Evolutionary conservation across 2,888 invertebrate species (phyloP).

Genomic region (Tetrapedia diversipes): DNA sequence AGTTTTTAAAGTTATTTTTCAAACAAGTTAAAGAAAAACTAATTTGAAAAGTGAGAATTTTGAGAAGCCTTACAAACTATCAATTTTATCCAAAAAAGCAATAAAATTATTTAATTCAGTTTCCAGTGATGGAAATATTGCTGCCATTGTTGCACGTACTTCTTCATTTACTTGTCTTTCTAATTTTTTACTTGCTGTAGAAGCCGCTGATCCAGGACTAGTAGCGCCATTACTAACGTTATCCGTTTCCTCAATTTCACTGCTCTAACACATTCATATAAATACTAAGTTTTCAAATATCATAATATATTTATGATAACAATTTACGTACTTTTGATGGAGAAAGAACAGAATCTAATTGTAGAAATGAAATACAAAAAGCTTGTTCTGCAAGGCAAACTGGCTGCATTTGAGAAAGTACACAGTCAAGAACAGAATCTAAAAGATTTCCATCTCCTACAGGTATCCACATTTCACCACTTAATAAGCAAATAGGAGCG

Average conservation of each 20-base stretch:
- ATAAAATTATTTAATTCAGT: constrained; percentile 93
- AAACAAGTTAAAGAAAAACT: neutral
- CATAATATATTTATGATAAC: neutral
- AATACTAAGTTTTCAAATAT: constrained; percentile 25
- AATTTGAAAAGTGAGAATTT: neutral
- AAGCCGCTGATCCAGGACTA: constrained; percentile 78
- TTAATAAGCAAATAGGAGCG: constrained; percentile 79
- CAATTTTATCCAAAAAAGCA: constrained; percentile 92
- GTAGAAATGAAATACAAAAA: constrained; percentile 96
- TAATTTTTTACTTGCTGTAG: constrained; percentile 84
- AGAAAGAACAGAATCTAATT: constrained; percentile 86
- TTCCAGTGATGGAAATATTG: constrained; percentile 94
- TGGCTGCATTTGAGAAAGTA: constrained; percentile 94
- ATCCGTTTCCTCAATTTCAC: constrained; percentile 76
- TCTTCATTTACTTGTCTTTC: constrained; percentile 91
- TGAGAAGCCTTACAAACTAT: constrained; percentile 90
- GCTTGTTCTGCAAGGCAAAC: constrained; percentile 97
- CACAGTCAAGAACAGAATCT: constrained; percentile 91
- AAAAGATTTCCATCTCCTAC: constrained; percentile 79
- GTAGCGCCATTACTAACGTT: constrained; percentile 74
- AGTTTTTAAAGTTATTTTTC: constrained; percentile 24
- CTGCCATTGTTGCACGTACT: constrained; percentile 93
- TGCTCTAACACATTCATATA: constrained; percentile 54
- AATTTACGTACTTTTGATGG: constrained; percentile 73
- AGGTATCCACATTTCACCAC: constrained; percentile 78